These are phyloP conservation scores for Bombyx huttoni DNA, from an alignment of 2,888 invertebrate genomes.

Conservation along the genomic window DNA sequence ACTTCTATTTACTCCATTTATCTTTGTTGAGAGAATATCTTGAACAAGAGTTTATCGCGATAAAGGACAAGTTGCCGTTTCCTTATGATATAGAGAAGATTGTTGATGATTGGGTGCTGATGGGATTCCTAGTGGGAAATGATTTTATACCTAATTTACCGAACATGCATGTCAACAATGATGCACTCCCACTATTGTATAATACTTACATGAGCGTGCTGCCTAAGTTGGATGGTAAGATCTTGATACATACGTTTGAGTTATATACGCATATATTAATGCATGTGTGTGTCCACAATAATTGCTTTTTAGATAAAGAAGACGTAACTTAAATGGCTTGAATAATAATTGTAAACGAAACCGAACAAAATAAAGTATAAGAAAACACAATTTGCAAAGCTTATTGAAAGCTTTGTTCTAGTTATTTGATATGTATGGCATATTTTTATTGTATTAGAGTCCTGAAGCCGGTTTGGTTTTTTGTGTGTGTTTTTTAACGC, in stretches of 20 bases:
- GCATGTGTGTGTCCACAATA: constrained; percentile 1
- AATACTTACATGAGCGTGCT: constrained; percentile 89
- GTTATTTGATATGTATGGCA: too few species aligned
- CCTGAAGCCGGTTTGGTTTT: too few species aligned
- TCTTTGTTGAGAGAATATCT: constrained; percentile 94
- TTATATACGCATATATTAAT: too few species aligned
- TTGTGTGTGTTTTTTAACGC: too few species aligned
- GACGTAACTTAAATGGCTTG: too few species aligned
- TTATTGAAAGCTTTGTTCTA: too few species aligned
- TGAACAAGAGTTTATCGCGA: constrained; percentile 86
- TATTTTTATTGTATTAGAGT: too few species aligned
- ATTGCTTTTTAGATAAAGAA: too few species aligned
- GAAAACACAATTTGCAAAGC: too few species aligned
- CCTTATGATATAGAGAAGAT: constrained; percentile 89
- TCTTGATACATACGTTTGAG: neutral
- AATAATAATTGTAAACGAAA: too few species aligned
- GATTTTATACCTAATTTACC: constrained; percentile 98
- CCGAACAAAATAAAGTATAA: too few species aligned
- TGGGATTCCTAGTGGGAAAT: constrained; percentile 98
- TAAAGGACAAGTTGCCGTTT: constrained; percentile 80
- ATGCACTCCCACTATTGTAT: constrained; percentile 90
- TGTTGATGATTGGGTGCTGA: constrained; percentile 98
- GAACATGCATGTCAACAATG: constrained; percentile 92
- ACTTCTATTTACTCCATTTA: constrained; percentile 93
- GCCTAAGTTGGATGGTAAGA: constrained; percentile 86